These are phyloP conservation scores for Melanotaenia parkinsoni DNA, from an alignment of 2,797 vertebrate species.

Conservation along the genomic window DNA sequence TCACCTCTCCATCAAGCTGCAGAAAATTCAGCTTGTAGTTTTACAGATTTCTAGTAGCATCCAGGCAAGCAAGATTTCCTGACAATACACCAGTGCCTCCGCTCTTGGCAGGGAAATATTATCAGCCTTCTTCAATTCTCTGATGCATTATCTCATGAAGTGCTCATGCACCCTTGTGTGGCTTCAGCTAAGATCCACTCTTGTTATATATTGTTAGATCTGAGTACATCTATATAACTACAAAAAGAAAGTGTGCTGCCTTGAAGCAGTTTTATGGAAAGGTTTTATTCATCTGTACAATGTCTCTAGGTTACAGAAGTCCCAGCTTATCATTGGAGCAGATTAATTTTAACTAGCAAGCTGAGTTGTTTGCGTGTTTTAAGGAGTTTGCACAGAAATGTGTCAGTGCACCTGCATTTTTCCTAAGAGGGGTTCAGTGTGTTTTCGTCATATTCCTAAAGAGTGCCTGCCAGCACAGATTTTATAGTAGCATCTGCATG, in stretches of 20 bases:
- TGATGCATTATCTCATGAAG: constrained; percentile 17
- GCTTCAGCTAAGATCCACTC: constrained; percentile 10
- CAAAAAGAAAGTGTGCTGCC: constrained; percentile 23
- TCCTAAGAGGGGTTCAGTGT: constrained; percentile 1
- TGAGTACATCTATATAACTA: constrained; percentile 25
- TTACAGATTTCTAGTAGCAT: neutral
- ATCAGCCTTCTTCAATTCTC: neutral
- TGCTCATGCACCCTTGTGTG: constrained; percentile 10
- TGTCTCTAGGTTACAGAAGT: constrained; percentile 22
- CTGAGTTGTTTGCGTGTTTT: constrained; percentile 13
- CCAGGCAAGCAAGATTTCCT: no score
- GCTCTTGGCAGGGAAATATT: neutral
- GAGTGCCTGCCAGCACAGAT: constrained; percentile 26
- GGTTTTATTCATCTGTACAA: constrained; percentile 10
- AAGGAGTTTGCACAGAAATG: constrained; percentile 13
- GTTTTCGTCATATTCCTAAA: constrained; percentile 19
- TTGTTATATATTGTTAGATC: constrained; percentile 1
- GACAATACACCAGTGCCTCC: neutral
- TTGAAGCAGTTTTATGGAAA: constrained; percentile 34
- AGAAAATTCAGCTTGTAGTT: neutral
- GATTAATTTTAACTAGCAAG: constrained; percentile 13
- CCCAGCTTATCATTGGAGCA: constrained; percentile 17
- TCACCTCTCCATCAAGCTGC: neutral
- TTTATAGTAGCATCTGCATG: constrained; percentile 27
- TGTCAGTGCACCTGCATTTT: neutral